A percentile compares a stretch with the other conserved stretches of the same genome.
Conservation (phyloP, 1,140 invertebrate genomes). For the Drosophila fuyamai region DNA sequence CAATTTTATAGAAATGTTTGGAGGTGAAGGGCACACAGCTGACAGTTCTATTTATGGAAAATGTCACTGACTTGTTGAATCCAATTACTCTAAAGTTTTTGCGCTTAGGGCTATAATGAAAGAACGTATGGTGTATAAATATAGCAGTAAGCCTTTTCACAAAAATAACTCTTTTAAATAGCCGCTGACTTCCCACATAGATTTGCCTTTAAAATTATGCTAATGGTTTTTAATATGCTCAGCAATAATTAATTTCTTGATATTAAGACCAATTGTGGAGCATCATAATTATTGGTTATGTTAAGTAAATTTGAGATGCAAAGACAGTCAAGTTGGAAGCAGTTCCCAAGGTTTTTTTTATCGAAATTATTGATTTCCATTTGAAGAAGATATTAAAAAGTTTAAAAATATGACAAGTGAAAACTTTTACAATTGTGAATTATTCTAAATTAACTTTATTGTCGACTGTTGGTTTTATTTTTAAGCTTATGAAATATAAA, state of each 20-base stretch:
- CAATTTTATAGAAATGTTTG: constrained; percentile 18
- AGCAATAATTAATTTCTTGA: background rate
- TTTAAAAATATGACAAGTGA: too few species aligned
- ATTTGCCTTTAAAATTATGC: background rate
- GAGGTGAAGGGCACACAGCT: background rate
- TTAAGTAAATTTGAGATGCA: background rate
- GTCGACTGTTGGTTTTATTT: too few species aligned
- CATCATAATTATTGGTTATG: background rate
- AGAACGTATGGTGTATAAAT: background rate
- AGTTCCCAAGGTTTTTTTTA: too few species aligned
- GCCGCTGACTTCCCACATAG: background rate
- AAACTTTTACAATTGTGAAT: too few species aligned
- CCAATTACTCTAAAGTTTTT: constrained; percentile 9
- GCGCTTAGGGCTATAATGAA: constrained; percentile 4
- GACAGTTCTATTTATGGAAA: constrained; percentile 15
- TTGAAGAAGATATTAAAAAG: too few species aligned
- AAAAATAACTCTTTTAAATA: constrained; percentile 3
- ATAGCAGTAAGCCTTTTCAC: background rate
- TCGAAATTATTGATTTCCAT: too few species aligned
- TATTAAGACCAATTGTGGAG: too few species aligned
- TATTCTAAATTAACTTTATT: too few species aligned
- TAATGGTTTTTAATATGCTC: background rate
- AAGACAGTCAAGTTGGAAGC: too few species aligned
- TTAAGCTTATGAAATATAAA: too few species aligned
- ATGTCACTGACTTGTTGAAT: constrained; percentile 37